phyloP scores from a whole-genome alignment of 2,113 vertebrate genomes.

The Crotophaga sulcirostris region DNA sequence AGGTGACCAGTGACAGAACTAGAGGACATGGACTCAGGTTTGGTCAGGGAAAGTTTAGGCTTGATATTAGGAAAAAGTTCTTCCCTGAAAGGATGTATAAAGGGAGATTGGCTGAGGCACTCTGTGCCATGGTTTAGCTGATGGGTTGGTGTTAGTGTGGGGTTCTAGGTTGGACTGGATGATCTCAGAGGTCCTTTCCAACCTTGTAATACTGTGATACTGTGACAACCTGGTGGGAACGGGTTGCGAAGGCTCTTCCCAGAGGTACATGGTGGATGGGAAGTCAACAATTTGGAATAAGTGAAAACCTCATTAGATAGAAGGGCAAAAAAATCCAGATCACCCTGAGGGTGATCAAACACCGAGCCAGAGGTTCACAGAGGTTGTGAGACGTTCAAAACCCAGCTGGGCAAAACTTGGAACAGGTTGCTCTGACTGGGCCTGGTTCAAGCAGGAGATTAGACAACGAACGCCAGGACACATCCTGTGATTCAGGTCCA shows the following conservation, averaged over 20 bases:
- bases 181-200: too few species aligned
- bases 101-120: too few species aligned
- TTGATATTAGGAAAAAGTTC: too few species aligned
- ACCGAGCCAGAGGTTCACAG: neutral
- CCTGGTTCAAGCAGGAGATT: neutral
- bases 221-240: too few species aligned
- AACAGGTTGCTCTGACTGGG: neutral
- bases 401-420: neutral
- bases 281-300: neutral
- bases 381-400: neutral
- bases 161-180: too few species aligned
- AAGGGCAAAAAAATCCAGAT: neutral
- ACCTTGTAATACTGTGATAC: too few species aligned
- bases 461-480: neutral
- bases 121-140: too few species aligned
- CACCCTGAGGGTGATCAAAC: neutral
- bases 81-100: too few species aligned
- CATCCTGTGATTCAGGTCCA: accelerated
- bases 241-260: neutral
- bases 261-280: accelerated
- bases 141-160: too few species aligned
- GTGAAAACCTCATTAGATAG: neutral
- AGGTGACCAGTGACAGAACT: too few species aligned
- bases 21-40: too few species aligned
- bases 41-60: too few species aligned